Conservation (phyloP, 2,888 invertebrate genomes). For the Idaea biselata region DNA sequence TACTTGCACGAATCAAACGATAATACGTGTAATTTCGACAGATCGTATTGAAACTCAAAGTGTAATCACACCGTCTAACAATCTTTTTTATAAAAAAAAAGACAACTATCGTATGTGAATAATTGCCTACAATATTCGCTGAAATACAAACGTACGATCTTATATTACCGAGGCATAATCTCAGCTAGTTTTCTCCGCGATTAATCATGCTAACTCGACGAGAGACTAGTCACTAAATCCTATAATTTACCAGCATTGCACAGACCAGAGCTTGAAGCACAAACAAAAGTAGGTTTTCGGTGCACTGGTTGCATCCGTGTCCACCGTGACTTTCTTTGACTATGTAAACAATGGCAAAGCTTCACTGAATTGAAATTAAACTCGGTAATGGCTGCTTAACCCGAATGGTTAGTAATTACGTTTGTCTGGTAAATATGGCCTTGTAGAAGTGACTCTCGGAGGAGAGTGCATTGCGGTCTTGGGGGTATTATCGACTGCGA, state of each 20-base stretch:
- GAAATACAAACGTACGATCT: slow-evolving; percentile 61
- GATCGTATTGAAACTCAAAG: slow-evolving; percentile 32
- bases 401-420: slow-evolving; percentile 21
- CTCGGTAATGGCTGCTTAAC: slow-evolving; percentile 22
- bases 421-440: slow-evolving; percentile 24
- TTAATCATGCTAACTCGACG: slow-evolving; percentile 74
- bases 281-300: slow-evolving; percentile 73
- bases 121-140: slow-evolving; percentile 56
- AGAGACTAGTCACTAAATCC: slow-evolving; percentile 64
- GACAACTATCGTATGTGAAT: slow-evolving; percentile 51
- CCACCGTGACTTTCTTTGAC: slow-evolving; percentile 50
- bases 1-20: slow-evolving; percentile 44
- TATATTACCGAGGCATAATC: slow-evolving; percentile 60
- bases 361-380: slow-evolving; percentile 23
- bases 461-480: slow-evolving; percentile 49
- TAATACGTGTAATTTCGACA: slow-evolving; percentile 59
- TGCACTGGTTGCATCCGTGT: slow-evolving; percentile 57
- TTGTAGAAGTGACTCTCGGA: slow-evolving; percentile 30
- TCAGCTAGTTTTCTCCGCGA: slow-evolving; percentile 66
- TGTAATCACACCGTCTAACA: slow-evolving; percentile 43
- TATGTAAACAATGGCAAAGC: slow-evolving; percentile 25
- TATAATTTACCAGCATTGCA: slow-evolving; percentile 73
- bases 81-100: slow-evolving; percentile 51
- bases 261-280: slow-evolving; percentile 51
- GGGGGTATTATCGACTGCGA: slow-evolving; percentile 57